phyloP scores from a whole-genome alignment of 2,888 invertebrate genomes.

The Pachycephus smyrnensis region DNA sequence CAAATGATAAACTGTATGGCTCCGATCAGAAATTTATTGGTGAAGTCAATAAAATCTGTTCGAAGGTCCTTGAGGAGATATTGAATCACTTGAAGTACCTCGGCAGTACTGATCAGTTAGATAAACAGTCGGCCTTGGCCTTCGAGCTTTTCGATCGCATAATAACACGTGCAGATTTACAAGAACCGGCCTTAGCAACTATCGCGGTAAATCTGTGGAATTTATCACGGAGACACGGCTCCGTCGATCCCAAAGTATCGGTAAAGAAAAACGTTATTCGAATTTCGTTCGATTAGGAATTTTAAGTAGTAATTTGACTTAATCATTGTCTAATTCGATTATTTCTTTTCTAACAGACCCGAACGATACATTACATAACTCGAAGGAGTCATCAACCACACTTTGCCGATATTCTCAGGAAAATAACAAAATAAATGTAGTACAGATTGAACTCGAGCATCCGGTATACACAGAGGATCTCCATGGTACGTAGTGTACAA shows the following conservation, averaged over 20 bases:
- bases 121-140: constrained; percentile 79
- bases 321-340: neutral
- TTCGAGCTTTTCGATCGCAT: constrained; percentile 81
- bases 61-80: constrained; percentile 82
- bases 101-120: constrained; percentile 72
- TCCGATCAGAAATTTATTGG: constrained; percentile 86
- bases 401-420: constrained; percentile 52
- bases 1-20: constrained; percentile 93
- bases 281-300: neutral
- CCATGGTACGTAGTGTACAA: neutral
- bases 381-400: constrained; percentile 52
- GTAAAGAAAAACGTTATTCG: constrained; percentile 52
- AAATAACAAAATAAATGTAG: constrained; percentile 43
- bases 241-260: constrained; percentile 70
- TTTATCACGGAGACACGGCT: constrained; percentile 77
- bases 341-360: constrained; percentile 45
- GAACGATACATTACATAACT: constrained; percentile 56
- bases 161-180: constrained; percentile 75
- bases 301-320: neutral
- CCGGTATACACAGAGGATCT: neutral
- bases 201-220: constrained; percentile 87
- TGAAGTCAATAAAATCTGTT: constrained; percentile 83
- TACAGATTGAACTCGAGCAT: neutral
- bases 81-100: constrained; percentile 78
- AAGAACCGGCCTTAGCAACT: constrained; percentile 72